Conservation (phyloP, 2,113 vertebrate genomes). For the Progne subis region DNA sequence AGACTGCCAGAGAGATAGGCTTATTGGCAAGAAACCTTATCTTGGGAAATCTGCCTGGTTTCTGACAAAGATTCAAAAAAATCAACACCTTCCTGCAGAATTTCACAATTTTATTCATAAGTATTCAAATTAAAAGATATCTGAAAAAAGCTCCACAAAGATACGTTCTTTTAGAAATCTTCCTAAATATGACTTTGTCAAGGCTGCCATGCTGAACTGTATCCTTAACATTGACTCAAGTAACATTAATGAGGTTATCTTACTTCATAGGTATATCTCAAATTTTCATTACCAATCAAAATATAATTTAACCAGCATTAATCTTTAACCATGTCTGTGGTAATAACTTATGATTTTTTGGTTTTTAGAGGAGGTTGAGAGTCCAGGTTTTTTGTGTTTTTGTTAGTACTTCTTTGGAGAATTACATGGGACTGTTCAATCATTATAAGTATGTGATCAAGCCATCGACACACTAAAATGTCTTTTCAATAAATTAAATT, state of each 20-base stretch:
- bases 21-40: background rate
- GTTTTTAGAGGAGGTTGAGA: background rate
- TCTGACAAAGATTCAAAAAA: constrained; percentile 2
- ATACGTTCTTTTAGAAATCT: background rate
- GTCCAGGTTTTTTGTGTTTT: background rate
- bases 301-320: background rate
- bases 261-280: background rate
- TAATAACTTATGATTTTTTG: background rate
- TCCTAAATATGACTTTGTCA: background rate
- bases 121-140: background rate
- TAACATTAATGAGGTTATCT: background rate
- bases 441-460: background rate
- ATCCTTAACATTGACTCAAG: background rate
- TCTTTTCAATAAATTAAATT: background rate
- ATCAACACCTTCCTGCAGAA: background rate
- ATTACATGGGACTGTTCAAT: background rate
- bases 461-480: background rate
- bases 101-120: background rate
- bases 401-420: background rate
- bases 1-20: background rate
- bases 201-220: background rate
- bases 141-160: background rate
- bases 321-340: background rate
- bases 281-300: background rate
- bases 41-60: constrained; percentile 17